A percentile compares a stretch with the other conserved stretches of the same genome.
Conservation (phyloP, 2,888 invertebrate genomes). For the Drepana falcataria region DNA sequence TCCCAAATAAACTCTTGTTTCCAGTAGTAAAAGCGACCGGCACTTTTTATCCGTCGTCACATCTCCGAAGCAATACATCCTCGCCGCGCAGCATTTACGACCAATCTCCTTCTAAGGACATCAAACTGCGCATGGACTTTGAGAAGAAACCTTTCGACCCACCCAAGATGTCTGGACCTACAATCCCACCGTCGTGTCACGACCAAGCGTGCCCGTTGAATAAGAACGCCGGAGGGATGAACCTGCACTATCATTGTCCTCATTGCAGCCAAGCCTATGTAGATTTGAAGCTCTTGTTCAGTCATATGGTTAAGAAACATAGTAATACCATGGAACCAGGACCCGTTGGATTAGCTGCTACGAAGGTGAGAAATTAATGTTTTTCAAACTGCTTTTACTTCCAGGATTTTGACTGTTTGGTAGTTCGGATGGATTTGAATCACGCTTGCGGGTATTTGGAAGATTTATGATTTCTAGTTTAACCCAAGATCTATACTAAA, state of each 20-base stretch:
- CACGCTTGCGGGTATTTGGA: too few species aligned
- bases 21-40: constrained; percentile 95
- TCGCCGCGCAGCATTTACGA: constrained; percentile 77
- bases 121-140: constrained; percentile 58
- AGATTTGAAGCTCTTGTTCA: constrained; percentile 64
- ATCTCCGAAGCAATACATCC: constrained; percentile 75
- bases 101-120: constrained; percentile 74
- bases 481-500: too few species aligned
- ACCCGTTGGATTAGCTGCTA: constrained; percentile 68
- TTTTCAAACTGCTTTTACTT: neutral
- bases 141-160: constrained; percentile 60
- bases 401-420: neutral
- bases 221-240: constrained; percentile 68
- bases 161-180: constrained; percentile 57
- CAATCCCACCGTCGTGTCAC: constrained; percentile 78
- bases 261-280: constrained; percentile 71
- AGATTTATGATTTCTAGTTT: too few species aligned
- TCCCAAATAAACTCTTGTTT: constrained; percentile 54
- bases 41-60: constrained; percentile 92
- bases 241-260: constrained; percentile 69
- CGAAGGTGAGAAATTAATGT: constrained; percentile 52
- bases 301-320: constrained; percentile 73
- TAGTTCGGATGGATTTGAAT: neutral
- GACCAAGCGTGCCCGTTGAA: constrained; percentile 74
- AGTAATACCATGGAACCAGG: constrained; percentile 60